Evolutionary conservation across 2,797 vertebrate genomes (phyloP).

Genomic region (Jordanella pulchra): DNA sequence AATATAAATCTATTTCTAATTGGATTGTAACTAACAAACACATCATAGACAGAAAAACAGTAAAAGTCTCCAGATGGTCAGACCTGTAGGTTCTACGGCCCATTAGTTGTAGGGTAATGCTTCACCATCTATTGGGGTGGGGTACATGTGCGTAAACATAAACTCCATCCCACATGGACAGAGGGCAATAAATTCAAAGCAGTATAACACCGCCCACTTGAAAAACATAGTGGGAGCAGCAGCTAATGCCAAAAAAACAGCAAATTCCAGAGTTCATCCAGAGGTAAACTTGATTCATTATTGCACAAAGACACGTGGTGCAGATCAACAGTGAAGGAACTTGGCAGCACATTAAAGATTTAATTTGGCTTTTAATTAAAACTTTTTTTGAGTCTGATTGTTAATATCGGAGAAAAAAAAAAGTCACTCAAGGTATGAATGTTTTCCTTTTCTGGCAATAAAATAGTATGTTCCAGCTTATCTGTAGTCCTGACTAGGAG

Average conservation of each 20-base stretch:
- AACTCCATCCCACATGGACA: constrained; percentile 26
- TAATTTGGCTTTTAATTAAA: constrained; percentile 26
- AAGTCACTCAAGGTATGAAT: background rate
- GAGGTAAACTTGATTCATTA: constrained; percentile 59
- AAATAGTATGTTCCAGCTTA: background rate
- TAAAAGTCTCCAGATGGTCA: constrained; percentile 57
- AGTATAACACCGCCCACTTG: constrained; percentile 57
- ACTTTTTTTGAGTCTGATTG: constrained; percentile 14
- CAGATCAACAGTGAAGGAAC: constrained; percentile 28
- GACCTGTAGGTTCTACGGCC: constrained; percentile 52
- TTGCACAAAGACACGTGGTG: constrained; percentile 42
- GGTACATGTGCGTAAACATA: constrained; percentile 18
- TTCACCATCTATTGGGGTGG: constrained; percentile 49
- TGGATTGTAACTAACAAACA: constrained; percentile 11
- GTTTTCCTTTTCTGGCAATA: background rate
- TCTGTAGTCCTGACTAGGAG: background rate
- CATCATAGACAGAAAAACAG: constrained; percentile 44
- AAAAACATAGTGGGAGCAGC: constrained; percentile 48
- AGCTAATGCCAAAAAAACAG: constrained; percentile 50
- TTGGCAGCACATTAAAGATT: constrained; percentile 44
- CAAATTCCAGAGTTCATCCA: constrained; percentile 56
- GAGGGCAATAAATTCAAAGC: constrained; percentile 61
- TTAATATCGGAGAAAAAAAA: constrained; percentile 1
- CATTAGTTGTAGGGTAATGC: constrained; percentile 48
- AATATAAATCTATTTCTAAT: background rate